These are phyloP conservation scores for Craniophora ligustri DNA, from an alignment of 2,888 invertebrate species.

Conservation along the genomic window DNA sequence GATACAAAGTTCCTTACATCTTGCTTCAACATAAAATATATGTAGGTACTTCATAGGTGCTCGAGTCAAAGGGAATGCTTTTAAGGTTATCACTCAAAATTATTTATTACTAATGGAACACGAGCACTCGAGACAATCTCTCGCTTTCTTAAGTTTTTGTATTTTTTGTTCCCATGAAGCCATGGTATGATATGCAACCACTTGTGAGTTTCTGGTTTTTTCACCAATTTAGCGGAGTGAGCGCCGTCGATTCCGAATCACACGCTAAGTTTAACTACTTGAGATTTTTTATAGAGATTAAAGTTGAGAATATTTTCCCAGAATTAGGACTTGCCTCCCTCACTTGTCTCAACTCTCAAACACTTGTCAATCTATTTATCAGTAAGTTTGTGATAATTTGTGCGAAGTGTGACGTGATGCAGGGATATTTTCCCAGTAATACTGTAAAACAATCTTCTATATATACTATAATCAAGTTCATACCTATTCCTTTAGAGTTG, in stretches of 20 bases:
- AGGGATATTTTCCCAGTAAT: conserved; percentile 5
- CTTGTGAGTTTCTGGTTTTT: conserved; percentile 66
- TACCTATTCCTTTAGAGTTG: too few relatives aligned
- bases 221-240: conserved; percentile 43
- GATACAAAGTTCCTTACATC: conserved; percentile 52
- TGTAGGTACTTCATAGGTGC: conserved; percentile 64
- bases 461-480: too few relatives aligned
- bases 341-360: too few relatives aligned
- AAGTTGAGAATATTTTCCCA: conserved; percentile 44
- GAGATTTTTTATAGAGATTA: conserved; percentile 50
- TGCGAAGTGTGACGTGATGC: conserved; percentile 28
- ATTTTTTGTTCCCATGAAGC: conserved; percentile 68
- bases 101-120: conserved; percentile 80
- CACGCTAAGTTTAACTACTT: conserved; percentile 50
- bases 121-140: conserved; percentile 66
- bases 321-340: conserved; percentile 35
- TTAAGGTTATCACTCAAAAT: conserved; percentile 82
- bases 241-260: conserved; percentile 42
- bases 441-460: too few relatives aligned
- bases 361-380: conserved; percentile 27
- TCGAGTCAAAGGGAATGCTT: conserved; percentile 79
- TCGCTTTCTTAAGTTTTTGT: conserved; percentile 63
- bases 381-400: conserved; percentile 10
- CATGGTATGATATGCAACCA: conserved; percentile 67
- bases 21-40: conserved; percentile 60